Evolutionary conservation across 2,113 vertebrate genomes (phyloP).

Genomic region (Prunella fulvescens): DNA sequence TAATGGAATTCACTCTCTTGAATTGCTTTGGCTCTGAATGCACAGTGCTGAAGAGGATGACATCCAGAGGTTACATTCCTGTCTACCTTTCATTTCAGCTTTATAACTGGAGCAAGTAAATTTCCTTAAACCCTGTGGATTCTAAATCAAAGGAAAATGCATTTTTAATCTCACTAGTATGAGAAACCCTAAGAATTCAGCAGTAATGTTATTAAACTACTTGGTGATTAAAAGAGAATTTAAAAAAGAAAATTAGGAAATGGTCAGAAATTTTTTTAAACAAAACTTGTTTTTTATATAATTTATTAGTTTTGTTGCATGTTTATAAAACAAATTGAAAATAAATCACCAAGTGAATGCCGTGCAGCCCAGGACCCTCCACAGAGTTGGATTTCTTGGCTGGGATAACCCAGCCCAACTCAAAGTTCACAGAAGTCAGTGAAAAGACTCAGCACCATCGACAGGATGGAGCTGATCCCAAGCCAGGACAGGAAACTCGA

Average conservation of each 20-base stretch:
- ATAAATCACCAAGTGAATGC: neutral
- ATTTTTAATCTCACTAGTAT: neutral
- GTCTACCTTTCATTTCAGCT: slow-evolving; percentile 19
- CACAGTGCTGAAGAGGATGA: neutral
- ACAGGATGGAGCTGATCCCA: neutral
- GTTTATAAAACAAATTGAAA: neutral
- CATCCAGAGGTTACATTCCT: slow-evolving; percentile 34
- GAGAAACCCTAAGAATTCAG: neutral
- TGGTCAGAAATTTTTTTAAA: neutral
- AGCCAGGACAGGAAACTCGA: slow-evolving; percentile 50
- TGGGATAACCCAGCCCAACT: neutral
- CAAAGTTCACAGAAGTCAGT: neutral
- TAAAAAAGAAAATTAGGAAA: neutral
- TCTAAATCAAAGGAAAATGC: neutral
- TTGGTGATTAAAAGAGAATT: neutral
- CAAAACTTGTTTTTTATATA: neutral
- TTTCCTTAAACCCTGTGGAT: neutral
- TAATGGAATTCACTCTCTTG: neutral
- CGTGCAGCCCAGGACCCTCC: neutral
- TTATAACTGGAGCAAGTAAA: neutral
- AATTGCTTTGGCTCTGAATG: slow-evolving; percentile 12
- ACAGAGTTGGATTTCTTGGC: neutral
- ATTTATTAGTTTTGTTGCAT: neutral
- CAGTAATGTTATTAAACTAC: neutral
- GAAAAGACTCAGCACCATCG: neutral